phyloP scores from a whole-genome alignment of 2,797 vertebrate genomes.

The Anguilla pacifica region DNA sequence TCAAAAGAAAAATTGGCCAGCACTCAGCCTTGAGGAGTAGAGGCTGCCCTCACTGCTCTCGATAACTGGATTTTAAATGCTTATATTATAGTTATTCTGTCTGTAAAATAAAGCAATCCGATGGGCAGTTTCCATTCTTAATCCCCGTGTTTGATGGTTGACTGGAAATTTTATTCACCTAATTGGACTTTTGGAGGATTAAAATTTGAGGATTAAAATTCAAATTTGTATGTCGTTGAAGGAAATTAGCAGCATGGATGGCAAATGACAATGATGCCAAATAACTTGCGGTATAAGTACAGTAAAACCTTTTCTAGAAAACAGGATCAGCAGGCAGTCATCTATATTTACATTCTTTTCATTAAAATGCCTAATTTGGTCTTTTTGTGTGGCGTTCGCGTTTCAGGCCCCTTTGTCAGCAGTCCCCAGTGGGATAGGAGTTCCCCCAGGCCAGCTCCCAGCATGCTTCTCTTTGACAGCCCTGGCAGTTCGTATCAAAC shows the following conservation, averaged over 20 bases:
- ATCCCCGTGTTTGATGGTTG: not conserved
- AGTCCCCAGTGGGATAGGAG: constrained; percentile 58
- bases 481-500: constrained; percentile 6
- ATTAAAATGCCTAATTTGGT: constrained; percentile 48
- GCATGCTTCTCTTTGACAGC: constrained; percentile 1
- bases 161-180: constrained; percentile 21
- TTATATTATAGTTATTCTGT: not conserved
- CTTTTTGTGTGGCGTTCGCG: constrained; percentile 56
- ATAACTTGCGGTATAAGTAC: not conserved
- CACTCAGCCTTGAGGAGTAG: not conserved
- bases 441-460: constrained; percentile 32
- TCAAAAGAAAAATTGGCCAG: not conserved
- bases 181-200: constrained; percentile 39
- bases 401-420: constrained; percentile 53
- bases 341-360: constrained; percentile 58
- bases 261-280: not conserved
- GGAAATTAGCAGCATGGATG: not conserved
- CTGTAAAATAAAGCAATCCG: not conserved
- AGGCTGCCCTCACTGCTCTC: not conserved
- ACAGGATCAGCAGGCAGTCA: constrained; percentile 23
- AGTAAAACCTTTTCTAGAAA: constrained; percentile 36
- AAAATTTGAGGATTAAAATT: not conserved
- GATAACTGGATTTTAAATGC: not conserved
- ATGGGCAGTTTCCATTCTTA: not conserved
- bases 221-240: not conserved